Evolutionary conservation across 2,888 invertebrate species (phyloP).

Genomic region (Trimorus sp.): DNA sequence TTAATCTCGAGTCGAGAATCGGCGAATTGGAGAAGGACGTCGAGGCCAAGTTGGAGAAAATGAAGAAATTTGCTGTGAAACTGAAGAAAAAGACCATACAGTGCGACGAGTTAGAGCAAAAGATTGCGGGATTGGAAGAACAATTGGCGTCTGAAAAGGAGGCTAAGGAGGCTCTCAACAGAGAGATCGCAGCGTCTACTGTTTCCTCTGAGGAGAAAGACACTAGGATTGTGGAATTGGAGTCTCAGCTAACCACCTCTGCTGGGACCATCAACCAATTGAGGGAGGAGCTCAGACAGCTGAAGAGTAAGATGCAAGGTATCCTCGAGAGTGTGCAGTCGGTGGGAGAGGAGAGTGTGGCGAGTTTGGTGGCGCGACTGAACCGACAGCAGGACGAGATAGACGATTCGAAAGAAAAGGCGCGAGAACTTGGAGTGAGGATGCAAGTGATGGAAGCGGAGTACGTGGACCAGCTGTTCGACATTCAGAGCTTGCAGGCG

Average conservation of each 20-base stretch:
- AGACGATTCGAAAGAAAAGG: constrained; percentile 77
- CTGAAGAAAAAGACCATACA: constrained; percentile 88
- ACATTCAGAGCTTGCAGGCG: constrained; percentile 75
- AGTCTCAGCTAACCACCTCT: constrained; percentile 67
- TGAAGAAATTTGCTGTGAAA: constrained; percentile 90
- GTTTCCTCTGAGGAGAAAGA: constrained; percentile 71
- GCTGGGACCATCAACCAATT: constrained; percentile 63
- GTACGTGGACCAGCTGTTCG: constrained; percentile 75
- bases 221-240: constrained; percentile 72
- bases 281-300: constrained; percentile 53
- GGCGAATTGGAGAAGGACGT: constrained; percentile 83
- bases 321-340: constrained; percentile 15
- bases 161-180: constrained; percentile 75
- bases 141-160: constrained; percentile 73
- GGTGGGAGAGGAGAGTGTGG: constrained; percentile 66
- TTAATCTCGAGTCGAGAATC: constrained; percentile 77
- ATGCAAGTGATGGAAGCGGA: constrained; percentile 79
- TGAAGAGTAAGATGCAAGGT: constrained; percentile 61
- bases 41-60: constrained; percentile 88
- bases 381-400: constrained; percentile 72
- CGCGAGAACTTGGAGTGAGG: constrained; percentile 77
- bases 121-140: constrained; percentile 71
- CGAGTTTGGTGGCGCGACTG: constrained; percentile 58
- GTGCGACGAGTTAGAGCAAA: constrained; percentile 85
- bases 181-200: constrained; percentile 72